Conservation (phyloP, 2,113 vertebrate species). For the Ascaphus truei region DNA sequence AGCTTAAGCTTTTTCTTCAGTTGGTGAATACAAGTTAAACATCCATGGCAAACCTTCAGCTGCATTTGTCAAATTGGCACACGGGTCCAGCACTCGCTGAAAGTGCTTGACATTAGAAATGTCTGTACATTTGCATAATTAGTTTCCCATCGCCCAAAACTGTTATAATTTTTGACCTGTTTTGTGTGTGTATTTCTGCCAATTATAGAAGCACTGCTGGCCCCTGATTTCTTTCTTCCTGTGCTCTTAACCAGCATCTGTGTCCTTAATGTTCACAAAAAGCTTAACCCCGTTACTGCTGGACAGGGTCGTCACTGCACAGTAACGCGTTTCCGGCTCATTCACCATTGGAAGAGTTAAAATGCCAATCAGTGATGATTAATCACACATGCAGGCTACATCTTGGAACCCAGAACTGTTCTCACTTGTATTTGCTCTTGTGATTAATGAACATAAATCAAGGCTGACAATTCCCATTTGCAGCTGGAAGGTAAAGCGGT, state of each 20-base stretch:
- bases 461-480: slow-evolving; percentile 41
- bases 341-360: slow-evolving; percentile 19
- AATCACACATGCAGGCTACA: slow-evolving; percentile 40
- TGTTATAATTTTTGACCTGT: slow-evolving; percentile 40
- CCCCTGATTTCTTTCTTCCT: slow-evolving; percentile 34
- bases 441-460: slow-evolving; percentile 48
- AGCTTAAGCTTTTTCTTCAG: slow-evolving; percentile 40
- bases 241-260: slow-evolving; percentile 39
- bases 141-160: slow-evolving; percentile 33
- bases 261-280: slow-evolving; percentile 38
- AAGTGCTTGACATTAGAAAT: slow-evolving; percentile 17
- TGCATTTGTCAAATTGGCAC: slow-evolving; percentile 32
- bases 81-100: not conserved
- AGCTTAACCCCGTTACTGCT: slow-evolving; percentile 26
- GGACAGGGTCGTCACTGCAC: not conserved
- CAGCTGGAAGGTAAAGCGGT: slow-evolving; percentile 34
- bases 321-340: not conserved
- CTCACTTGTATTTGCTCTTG: slow-evolving; percentile 43
- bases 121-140: slow-evolving; percentile 29
- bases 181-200: slow-evolving; percentile 29
- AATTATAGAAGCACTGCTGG: slow-evolving; percentile 41
- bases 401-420: slow-evolving; percentile 37
- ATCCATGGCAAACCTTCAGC: slow-evolving; percentile 28
- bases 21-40: slow-evolving; percentile 35
- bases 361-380: slow-evolving; percentile 44